A percentile compares a stretch with the other conserved stretches of the same genome.
Conservation (phyloP, 2,797 vertebrate genomes). For the Micromesistius poutassou region DNA sequence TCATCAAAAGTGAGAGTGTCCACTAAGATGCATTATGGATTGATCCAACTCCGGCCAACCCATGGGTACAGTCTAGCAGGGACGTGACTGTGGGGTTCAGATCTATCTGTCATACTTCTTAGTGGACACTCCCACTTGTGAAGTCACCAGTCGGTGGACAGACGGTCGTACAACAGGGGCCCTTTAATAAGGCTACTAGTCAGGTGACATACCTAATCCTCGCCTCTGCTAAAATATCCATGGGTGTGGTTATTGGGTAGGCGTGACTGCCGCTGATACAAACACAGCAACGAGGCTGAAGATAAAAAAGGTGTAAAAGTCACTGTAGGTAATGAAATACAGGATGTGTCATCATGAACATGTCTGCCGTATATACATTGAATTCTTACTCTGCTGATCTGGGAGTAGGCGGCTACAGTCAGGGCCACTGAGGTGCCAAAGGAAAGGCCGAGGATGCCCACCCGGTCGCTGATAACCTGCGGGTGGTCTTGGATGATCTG, state of each 20-base stretch:
- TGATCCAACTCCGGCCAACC: too few species aligned
- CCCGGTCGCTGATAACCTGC: slow-evolving; percentile 48
- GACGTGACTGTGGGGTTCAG: too few species aligned
- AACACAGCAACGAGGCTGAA: slow-evolving; percentile 67
- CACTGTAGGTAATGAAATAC: not conserved
- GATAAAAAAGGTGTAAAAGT: not conserved
- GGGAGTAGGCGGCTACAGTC: slow-evolving; percentile 48
- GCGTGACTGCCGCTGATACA: slow-evolving; percentile 54
- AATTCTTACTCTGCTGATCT: slow-evolving; percentile 36
- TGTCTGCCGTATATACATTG: slow-evolving; percentile 1
- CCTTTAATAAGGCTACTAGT: too few species aligned
- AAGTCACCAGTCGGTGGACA: too few species aligned
- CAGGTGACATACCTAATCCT: too few species aligned
- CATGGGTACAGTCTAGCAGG: too few species aligned
- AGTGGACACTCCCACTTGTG: too few species aligned
- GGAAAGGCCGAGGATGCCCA: slow-evolving; percentile 67
- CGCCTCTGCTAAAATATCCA: too few species aligned
- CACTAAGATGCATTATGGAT: too few species aligned
- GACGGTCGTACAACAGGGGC: too few species aligned
- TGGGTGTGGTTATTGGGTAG: not conserved
- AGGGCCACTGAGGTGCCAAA: slow-evolving; percentile 51
- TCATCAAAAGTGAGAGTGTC: too few species aligned
- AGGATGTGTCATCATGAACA: not conserved
- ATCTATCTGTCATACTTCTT: too few species aligned
- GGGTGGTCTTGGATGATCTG: slow-evolving; percentile 62